Conservation (phyloP, 2,888 invertebrate species). For the Chesias legatella region DNA sequence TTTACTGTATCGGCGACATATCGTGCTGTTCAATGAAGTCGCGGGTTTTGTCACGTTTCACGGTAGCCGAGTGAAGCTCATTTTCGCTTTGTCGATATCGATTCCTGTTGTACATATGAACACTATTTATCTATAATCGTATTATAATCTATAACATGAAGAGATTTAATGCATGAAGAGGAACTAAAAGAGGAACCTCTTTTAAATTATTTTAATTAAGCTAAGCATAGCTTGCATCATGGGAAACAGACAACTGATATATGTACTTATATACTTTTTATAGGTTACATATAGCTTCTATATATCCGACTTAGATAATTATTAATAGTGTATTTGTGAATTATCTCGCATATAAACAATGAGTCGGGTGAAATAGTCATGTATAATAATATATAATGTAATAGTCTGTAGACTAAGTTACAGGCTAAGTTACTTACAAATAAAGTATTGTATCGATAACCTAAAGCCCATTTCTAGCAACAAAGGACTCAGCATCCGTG, state of each 20-base stretch:
- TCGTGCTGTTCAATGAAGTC: slow-evolving; percentile 67
- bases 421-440: background rate
- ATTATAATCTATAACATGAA: slow-evolving; percentile 26
- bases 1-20: slow-evolving; percentile 53
- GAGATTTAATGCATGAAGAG: slow-evolving; percentile 4
- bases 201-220: no score
- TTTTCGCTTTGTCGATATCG: slow-evolving; percentile 38
- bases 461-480: slow-evolving; percentile 47
- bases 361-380: no score
- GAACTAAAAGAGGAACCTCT: no score
- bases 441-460: slow-evolving; percentile 48
- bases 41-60: slow-evolving; percentile 70
- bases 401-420: no score
- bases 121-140: slow-evolving; percentile 3
- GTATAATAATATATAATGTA: background rate
- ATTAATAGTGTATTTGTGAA: no score
- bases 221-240: no score
- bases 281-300: no score
- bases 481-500: slow-evolving; percentile 60
- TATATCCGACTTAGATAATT: no score
- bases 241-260: no score
- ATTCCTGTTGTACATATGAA: slow-evolving; percentile 22
- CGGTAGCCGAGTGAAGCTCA: slow-evolving; percentile 61
- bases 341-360: no score
- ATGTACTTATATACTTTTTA: no score